Evolutionary conservation across 2,888 invertebrate genomes (phyloP).

Genomic region (Catocala nupta): DNA sequence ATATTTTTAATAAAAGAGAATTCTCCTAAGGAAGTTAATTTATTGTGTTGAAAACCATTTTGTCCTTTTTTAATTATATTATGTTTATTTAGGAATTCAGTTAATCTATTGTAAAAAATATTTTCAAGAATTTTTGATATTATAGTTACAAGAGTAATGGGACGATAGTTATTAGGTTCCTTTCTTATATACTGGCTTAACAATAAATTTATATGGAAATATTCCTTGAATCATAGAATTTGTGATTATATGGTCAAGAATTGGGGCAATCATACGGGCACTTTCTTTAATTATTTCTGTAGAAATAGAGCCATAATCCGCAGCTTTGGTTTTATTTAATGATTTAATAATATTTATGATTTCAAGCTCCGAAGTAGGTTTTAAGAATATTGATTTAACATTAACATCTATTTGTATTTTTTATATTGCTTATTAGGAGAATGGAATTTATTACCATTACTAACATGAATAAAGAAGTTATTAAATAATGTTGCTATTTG

Average conservation of each 20-base stretch:
- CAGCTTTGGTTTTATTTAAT: slow-evolving; percentile 8
- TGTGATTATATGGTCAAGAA: slow-evolving; percentile 1
- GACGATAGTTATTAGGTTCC: not conserved
- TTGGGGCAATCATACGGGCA: not conserved
- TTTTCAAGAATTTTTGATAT: too few relatives aligned
- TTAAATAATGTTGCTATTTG: slow-evolving; percentile 5
- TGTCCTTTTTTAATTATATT: too few relatives aligned
- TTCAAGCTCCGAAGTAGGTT: slow-evolving; percentile 1
- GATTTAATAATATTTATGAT: slow-evolving; percentile 6
- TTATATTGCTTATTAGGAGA: too few relatives aligned
- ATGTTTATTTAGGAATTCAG: too few relatives aligned
- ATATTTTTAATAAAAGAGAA: too few relatives aligned
- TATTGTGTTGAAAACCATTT: too few relatives aligned
- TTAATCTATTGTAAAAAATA: too few relatives aligned
- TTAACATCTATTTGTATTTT: not conserved
- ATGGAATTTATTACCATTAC: too few relatives aligned
- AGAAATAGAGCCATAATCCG: slow-evolving; percentile 3
- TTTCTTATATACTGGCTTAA: not conserved
- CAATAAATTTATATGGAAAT: not conserved
- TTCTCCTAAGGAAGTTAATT: too few relatives aligned
- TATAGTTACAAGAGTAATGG: too few relatives aligned
- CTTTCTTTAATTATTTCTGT: slow-evolving; percentile 3
- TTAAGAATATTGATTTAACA: slow-evolving; percentile 2
- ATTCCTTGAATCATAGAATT: not conserved
- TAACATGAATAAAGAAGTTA: too few relatives aligned